Percentiles rank a stretch among this genome's conserved stretches.
phyloP scores from a whole-genome alignment of 2,797 vertebrate species.

The Paratrypauchen microcephalus region DNA sequence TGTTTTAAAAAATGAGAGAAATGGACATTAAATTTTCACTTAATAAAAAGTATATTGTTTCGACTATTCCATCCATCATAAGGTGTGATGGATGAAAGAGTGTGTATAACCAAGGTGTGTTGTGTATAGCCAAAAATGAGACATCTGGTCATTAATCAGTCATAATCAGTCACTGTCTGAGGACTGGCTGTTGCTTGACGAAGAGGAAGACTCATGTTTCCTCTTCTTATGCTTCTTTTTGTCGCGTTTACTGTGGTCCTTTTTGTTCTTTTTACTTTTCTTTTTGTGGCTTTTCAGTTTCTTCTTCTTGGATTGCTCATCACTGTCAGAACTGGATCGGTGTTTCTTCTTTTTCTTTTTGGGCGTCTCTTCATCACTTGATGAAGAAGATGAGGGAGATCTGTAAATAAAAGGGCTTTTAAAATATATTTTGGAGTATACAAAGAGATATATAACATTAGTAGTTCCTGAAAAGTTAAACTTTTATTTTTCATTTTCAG shows the following conservation, averaged over 20 bases:
- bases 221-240: slow-evolving; percentile 64
- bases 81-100: too few species aligned
- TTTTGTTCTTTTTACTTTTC: slow-evolving; percentile 67
- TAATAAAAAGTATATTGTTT: not conserved
- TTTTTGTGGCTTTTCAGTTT: slow-evolving; percentile 66
- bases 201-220: slow-evolving; percentile 57
- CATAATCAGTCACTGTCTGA: slow-evolving; percentile 62
- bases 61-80: not conserved
- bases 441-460: too few species aligned
- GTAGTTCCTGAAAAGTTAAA: too few species aligned
- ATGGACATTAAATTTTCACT: not conserved
- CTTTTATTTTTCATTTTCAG: too few species aligned
- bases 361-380: slow-evolving; percentile 42
- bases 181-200: slow-evolving; percentile 54
- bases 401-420: slow-evolving; percentile 24
- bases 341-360: slow-evolving; percentile 71
- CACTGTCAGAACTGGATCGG: slow-evolving; percentile 50
- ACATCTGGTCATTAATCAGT: not conserved
- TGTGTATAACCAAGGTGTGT: too few species aligned
- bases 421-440: not conserved
- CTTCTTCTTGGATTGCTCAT: slow-evolving; percentile 55
- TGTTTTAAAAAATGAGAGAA: not conserved
- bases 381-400: slow-evolving; percentile 62
- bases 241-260: slow-evolving; percentile 52
- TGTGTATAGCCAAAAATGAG: not conserved